These are phyloP conservation scores for Drosophila ezoana DNA, from an alignment of 2,888 invertebrate species.

Conservation along the genomic window DNA sequence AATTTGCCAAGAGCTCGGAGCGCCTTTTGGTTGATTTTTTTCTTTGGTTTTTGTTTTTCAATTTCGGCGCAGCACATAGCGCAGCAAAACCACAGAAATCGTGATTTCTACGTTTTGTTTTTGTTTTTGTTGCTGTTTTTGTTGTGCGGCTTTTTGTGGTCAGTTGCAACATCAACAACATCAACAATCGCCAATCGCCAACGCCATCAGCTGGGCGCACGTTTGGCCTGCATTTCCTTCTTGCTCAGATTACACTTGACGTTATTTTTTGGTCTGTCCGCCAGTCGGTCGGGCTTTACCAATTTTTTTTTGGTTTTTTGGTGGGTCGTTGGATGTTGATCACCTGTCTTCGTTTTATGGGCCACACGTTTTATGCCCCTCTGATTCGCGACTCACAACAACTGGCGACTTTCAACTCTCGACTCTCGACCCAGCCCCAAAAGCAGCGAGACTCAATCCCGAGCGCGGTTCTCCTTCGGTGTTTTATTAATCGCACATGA, in stretches of 20 bases:
- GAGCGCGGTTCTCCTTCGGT: conserved; percentile 29
- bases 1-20: conserved; percentile 77
- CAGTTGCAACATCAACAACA: conserved; percentile 71
- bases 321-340: conserved; percentile 52
- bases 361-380: conserved; percentile 78
- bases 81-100: conserved; percentile 62
- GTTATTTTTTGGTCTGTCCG: conserved; percentile 44
- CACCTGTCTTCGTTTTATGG: conserved; percentile 77
- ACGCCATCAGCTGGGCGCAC: conserved; percentile 78
- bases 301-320: conserved; percentile 8
- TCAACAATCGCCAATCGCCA: conserved; percentile 74
- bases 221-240: conserved; percentile 80
- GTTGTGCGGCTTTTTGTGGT: conserved; percentile 62
- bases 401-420: conserved; percentile 37
- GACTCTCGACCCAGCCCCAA: conserved; percentile 57
- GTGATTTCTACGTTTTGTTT: conserved; percentile 76
- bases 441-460: conserved; percentile 19
- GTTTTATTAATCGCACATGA: conserved; percentile 80
- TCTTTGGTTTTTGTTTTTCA: conserved; percentile 46
- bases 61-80: conserved; percentile 46
- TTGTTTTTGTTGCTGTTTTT: conserved; percentile 35
- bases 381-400: conserved; percentile 24
- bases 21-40: conserved; percentile 45
- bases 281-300: background rate
- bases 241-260: conserved; percentile 80